These are phyloP conservation scores for Brotogeris chrysoptera DNA, from an alignment of 2,797 vertebrate genomes.

Conservation along the genomic window DNA sequence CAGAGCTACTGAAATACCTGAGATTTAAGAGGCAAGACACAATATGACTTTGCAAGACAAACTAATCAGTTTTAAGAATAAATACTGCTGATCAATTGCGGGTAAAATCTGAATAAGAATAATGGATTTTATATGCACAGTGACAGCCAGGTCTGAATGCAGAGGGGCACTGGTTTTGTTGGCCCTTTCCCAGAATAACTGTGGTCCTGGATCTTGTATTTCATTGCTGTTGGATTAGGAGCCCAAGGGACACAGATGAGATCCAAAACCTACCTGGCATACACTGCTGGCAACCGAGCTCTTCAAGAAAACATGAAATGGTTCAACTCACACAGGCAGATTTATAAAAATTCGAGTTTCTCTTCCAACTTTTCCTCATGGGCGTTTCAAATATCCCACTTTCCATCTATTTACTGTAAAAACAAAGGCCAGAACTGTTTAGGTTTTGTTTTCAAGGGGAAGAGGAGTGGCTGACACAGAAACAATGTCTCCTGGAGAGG, in stretches of 20 bases:
- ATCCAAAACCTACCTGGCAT: neutral
- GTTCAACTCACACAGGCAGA: neutral
- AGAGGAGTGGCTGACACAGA: neutral
- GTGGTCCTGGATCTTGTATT: neutral
- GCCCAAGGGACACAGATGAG: neutral
- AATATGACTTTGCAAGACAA: neutral
- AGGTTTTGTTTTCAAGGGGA: neutral
- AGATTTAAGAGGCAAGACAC: neutral
- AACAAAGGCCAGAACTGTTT: neutral
- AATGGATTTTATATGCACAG: neutral
- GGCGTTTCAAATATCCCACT: neutral
- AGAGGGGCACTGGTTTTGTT: neutral
- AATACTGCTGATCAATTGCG: neutral
- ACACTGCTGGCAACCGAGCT: neutral
- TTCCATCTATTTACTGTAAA: neutral
- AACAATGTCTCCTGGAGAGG: neutral
- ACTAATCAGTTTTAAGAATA: neutral
- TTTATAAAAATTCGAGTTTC: neutral
- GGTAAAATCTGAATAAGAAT: neutral
- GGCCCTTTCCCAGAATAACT: neutral
- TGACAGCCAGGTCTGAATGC: neutral
- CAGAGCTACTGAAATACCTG: neutral
- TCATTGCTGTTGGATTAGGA: neutral
- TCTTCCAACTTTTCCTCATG: neutral
- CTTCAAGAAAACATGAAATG: neutral